phyloP scores from a whole-genome alignment of 2,888 invertebrate genomes.

The Pammene fasciana region DNA sequence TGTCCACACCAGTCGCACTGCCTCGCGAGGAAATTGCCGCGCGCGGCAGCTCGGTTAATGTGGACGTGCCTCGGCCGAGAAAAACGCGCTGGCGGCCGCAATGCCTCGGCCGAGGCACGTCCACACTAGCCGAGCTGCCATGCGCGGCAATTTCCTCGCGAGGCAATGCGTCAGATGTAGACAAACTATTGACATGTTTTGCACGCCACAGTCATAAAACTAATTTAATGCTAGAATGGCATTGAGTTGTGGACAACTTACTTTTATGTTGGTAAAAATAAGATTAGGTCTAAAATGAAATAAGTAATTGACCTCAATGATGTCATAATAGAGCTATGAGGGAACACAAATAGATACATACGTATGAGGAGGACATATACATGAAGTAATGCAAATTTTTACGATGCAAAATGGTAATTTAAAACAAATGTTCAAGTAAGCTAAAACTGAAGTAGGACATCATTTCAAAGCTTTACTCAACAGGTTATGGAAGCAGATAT shows the following conservation, averaged over 20 bases:
- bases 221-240: neutral
- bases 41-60: too few species aligned
- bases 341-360: neutral
- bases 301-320: neutral
- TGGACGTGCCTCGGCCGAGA: too few species aligned
- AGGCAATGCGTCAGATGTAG: too few species aligned
- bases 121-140: too few species aligned
- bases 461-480: conserved; percentile 22
- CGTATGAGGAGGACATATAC: neutral
- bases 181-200: neutral
- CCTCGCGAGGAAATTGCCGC: too few species aligned
- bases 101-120: too few species aligned
- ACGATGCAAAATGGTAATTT: neutral
- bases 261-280: neutral
- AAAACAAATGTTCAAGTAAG: conserved; percentile 5
- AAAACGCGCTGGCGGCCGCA: too few species aligned
- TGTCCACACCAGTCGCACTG: too few species aligned
- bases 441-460: conserved; percentile 2
- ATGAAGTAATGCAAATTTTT: neutral
- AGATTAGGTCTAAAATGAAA: neutral
- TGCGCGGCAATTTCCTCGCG: too few species aligned
- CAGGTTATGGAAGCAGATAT: conserved; percentile 21
- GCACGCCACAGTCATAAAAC: neutral
- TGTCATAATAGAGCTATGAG: neutral
- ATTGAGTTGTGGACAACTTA: neutral